These are phyloP conservation scores for Taenioides sp. DNA, from an alignment of 2,797 vertebrate genomes.

Conservation along the genomic window DNA sequence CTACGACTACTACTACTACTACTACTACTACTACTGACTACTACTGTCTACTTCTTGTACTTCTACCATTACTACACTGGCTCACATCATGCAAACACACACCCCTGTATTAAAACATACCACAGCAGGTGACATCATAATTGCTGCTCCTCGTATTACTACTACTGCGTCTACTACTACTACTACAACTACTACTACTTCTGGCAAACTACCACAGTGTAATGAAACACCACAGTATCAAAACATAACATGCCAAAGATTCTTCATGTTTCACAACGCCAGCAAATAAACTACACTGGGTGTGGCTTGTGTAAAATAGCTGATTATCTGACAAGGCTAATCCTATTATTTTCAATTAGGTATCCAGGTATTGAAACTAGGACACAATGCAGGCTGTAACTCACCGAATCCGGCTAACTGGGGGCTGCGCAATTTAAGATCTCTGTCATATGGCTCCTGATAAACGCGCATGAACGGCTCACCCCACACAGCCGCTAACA, in stretches of 20 bases:
- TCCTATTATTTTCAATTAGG: background rate
- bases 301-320: background rate
- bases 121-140: background rate
- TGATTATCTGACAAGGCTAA: background rate
- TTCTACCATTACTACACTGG: background rate
- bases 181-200: background rate
- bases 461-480: constrained; percentile 1
- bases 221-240: background rate
- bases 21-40: background rate
- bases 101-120: background rate
- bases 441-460: background rate
- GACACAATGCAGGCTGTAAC: background rate
- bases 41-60: background rate
- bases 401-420: background rate
- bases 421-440: background rate
- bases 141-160: background rate
- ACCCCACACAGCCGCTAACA: constrained; percentile 5
- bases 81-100: no score
- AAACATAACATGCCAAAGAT: background rate
- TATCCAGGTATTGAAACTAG: background rate
- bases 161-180: background rate
- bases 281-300: background rate
- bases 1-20: background rate
- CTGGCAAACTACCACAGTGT: background rate
- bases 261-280: background rate